These are phyloP conservation scores for Drosophila ambigua DNA, from an alignment of 1,140 invertebrate genomes.

Conservation along the genomic window DNA sequence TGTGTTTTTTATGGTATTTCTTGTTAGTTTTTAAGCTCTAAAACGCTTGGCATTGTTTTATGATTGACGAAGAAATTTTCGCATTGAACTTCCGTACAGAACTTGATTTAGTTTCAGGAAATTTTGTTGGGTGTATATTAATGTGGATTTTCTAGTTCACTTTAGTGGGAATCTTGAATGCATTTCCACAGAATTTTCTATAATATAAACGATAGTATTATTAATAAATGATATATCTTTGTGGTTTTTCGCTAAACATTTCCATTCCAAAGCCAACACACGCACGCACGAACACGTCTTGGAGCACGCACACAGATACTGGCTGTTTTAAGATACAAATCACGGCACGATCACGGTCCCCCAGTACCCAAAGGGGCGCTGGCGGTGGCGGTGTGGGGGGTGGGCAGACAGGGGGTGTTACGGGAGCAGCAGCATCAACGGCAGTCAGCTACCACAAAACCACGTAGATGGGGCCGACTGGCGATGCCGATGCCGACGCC, in stretches of 20 bases:
- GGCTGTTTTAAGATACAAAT: conserved; percentile 46
- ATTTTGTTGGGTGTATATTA: not conserved
- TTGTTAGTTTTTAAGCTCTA: conserved; percentile 22
- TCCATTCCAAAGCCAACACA: conserved; percentile 1
- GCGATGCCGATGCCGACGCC: conserved; percentile 13
- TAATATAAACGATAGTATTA: conserved; percentile 1
- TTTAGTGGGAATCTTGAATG: not conserved
- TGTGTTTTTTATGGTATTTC: conserved; percentile 25
- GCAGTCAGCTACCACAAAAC: conserved; percentile 74
- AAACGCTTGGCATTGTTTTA: conserved; percentile 33
- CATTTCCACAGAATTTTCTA: conserved; percentile 6
- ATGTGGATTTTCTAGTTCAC: not conserved
- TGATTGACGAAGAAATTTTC: conserved; percentile 10
- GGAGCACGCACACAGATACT: conserved; percentile 22
- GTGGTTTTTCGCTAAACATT: conserved; percentile 2
- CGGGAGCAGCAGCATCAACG: conserved; percentile 67
- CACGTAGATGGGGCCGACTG: conserved; percentile 59
- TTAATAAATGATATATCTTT: too few species aligned
- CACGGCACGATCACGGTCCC: conserved; percentile 35
- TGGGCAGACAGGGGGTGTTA: conserved; percentile 56
- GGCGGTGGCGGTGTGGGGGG: conserved; percentile 22
- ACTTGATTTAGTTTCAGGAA: conserved; percentile 8
- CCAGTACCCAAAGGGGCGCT: conserved; percentile 2
- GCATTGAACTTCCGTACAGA: conserved; percentile 23
- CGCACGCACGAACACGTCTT: conserved; percentile 9